Base-by-base conservation (phyloP, 2,113 vertebrate genomes). In the Scortum barcoo region DNA sequence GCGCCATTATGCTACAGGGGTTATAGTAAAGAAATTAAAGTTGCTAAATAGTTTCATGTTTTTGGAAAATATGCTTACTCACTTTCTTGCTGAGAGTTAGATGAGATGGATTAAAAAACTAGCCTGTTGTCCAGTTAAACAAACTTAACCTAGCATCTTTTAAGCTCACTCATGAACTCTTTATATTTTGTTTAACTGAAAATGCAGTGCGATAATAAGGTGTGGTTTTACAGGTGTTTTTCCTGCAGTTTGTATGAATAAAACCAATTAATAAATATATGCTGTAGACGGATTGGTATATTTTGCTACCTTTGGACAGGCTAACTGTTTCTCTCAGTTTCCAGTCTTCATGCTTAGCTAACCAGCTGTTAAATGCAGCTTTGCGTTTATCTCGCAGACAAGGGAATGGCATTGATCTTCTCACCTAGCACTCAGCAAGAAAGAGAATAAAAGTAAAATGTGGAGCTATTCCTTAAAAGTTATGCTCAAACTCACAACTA, bases 41-140 rank as follows among this genome's bases (percentile, higher is more conserved):
- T 57, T 83, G 60, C 26, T 48, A 2, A 74, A 30, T 38, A 46
- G 28, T 80, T 58, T 17, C 28, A 62, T 7, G n/a, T 50, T 62
- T 62, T 46, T 22, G 13, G n/a, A 24, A 30, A 30, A 65, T 65
- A 4, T 1, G 38, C 3, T 26, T 22, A 11, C 65, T 48, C 0
- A 3, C 13, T 36, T 75, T 68, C 2, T 2, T 61, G 24, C 4
- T 24, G 14, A 56, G 11, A 44, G 56, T 76, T 8, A 10, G 8
- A 53, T 14, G 33, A 63, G 24, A 51, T n/a, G n/a, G n/a, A n/a
- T n/a, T n/a, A n/a, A n/a, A n/a, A n/a, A n/a, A n/a, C n/a, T n/a
- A n/a, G n/a, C n/a, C n/a, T n/a, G n/a, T n/a, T n/a, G n/a, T n/a
- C n/a, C n/a, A n/a, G n/a, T n/a, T n/a, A n/a, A n/a, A n/a, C n/a